These are phyloP conservation scores for Epirrhoe tristata DNA, from an alignment of 2,888 invertebrate genomes.

Conservation along the genomic window DNA sequence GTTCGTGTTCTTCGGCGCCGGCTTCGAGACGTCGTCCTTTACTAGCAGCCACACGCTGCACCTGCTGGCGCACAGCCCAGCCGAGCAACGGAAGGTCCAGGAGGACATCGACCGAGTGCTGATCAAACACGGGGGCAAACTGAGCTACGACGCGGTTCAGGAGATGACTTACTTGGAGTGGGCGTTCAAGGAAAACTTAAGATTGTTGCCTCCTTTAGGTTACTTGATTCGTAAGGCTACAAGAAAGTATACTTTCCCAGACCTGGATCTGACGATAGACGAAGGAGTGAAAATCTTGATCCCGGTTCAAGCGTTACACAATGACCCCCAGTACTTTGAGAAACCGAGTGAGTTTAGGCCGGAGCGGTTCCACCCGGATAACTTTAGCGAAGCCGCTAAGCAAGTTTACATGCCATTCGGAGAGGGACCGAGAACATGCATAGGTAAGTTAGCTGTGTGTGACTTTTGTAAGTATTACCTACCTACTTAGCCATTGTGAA, in stretches of 20 bases:
- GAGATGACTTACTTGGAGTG: constrained; percentile 65
- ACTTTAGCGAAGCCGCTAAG: constrained; percentile 44
- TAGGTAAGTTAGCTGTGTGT: constrained; percentile 49
- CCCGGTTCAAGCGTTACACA: constrained; percentile 62
- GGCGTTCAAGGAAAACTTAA: constrained; percentile 62
- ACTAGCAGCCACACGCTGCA: constrained; percentile 65
- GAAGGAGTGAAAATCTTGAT: constrained; percentile 57
- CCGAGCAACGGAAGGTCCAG: constrained; percentile 58
- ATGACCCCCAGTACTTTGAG: constrained; percentile 63
- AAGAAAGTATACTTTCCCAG: constrained; percentile 59
- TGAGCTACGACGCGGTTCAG: constrained; percentile 56
- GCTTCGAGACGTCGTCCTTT: constrained; percentile 68
- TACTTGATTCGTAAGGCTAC: constrained; percentile 58
- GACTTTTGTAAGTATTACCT: too few species aligned
- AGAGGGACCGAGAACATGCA: constrained; percentile 64
- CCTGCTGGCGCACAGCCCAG: constrained; percentile 61
- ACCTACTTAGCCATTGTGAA: too few species aligned
- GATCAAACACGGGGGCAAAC: constrained; percentile 44
- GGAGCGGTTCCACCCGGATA: constrained; percentile 60
- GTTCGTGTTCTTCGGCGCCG: constrained; percentile 67
- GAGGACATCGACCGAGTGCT: constrained; percentile 60
- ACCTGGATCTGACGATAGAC: constrained; percentile 57
- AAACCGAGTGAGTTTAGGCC: constrained; percentile 63
- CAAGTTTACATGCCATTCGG: constrained; percentile 66
- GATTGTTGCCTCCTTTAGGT: constrained; percentile 69